These are phyloP conservation scores for Ischnura elegans DNA, from an alignment of 2,888 invertebrate species.

Conservation along the genomic window DNA sequence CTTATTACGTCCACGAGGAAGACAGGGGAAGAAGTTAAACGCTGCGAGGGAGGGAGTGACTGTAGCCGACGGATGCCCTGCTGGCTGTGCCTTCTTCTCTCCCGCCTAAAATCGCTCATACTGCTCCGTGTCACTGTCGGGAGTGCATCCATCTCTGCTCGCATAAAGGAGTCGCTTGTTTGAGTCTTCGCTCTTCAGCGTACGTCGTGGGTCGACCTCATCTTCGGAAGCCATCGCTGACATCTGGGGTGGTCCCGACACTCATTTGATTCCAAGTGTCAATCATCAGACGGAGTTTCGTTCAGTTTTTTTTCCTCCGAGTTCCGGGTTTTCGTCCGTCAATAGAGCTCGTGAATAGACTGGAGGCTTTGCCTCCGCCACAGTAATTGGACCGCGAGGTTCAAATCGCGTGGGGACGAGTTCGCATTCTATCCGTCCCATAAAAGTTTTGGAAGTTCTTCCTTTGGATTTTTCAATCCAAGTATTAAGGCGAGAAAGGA, in stretches of 20 bases:
- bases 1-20: background rate
- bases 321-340: background rate
- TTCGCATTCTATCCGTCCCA: background rate
- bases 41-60: background rate
- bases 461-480: background rate
- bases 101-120: slow-evolving; percentile 59
- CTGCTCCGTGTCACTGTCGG: background rate
- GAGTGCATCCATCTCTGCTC: background rate
- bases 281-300: background rate
- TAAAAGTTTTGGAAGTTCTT: background rate
- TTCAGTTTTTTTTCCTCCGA: background rate
- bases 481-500: background rate
- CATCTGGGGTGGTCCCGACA: background rate
- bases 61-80: background rate
- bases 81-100: background rate
- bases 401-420: background rate
- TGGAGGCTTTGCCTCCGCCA: background rate
- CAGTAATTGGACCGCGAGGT: background rate
- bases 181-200: background rate
- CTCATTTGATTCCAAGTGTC: background rate
- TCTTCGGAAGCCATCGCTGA: background rate
- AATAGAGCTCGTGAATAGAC: background rate
- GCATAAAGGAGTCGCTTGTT: background rate
- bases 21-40: background rate
- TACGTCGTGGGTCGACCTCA: background rate